These are phyloP conservation scores for Lamprologus callipterus DNA, from an alignment of 2,113 vertebrate species.

Conservation along the genomic window DNA sequence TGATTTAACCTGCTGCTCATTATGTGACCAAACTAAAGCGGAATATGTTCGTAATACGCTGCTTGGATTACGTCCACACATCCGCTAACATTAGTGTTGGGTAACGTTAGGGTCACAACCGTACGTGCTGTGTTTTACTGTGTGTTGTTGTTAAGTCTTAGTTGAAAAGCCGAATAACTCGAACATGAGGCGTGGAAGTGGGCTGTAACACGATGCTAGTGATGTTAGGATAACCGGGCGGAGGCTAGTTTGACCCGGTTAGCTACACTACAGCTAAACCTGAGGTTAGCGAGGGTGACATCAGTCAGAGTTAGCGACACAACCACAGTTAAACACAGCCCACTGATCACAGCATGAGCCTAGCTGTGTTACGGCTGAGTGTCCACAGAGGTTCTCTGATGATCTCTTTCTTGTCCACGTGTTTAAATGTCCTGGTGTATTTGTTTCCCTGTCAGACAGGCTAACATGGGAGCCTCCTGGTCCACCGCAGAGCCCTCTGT, in stretches of 20 bases:
- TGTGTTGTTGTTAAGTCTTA: background rate
- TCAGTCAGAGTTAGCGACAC: background rate
- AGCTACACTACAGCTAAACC: background rate
- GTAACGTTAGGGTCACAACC: background rate
- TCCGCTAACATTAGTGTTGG: background rate
- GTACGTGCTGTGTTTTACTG: background rate
- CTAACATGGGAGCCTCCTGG: slow-evolving; percentile 74
- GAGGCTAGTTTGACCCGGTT: background rate
- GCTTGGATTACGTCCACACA: rapidly evolving
- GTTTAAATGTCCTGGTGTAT: background rate
- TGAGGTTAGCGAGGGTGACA: background rate
- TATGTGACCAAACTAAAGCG: background rate
- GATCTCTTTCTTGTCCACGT: too few species aligned
- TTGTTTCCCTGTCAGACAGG: background rate
- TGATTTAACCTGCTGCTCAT: rapidly evolving
- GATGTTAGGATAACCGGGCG: background rate
- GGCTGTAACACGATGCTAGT: background rate
- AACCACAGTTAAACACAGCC: background rate
- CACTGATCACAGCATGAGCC: background rate
- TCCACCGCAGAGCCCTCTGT: slow-evolving; percentile 60
- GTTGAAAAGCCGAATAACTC: background rate
- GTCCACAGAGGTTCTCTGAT: background rate
- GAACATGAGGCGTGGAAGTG: background rate
- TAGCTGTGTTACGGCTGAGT: too few species aligned
- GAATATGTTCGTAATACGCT: background rate